Evolutionary conservation across 2,888 invertebrate genomes (phyloP).

Genomic region (Aporophyla nigra): DNA sequence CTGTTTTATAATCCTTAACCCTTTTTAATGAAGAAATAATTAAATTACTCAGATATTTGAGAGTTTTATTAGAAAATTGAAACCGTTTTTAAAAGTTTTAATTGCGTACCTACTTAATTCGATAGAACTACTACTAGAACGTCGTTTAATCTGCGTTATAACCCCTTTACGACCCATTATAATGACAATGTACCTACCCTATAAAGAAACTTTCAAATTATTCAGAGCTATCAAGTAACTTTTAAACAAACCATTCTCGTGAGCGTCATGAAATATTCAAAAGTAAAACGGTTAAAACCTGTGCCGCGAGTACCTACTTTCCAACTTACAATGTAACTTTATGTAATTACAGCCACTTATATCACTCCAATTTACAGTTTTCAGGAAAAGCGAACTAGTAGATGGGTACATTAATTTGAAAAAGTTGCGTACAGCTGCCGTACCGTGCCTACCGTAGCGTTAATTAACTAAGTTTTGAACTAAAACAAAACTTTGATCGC

Average conservation of each 20-base stretch:
- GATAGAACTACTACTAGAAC: conserved; percentile 7
- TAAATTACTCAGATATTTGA: conserved; percentile 9
- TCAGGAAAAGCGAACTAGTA: not conserved
- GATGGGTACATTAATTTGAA: conserved; percentile 8
- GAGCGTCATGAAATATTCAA: conserved; percentile 36
- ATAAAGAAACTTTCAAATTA: conserved; percentile 32
- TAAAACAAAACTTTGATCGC: conserved; percentile 40
- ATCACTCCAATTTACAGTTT: conserved; percentile 14
- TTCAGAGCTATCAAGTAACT: conserved; percentile 23
- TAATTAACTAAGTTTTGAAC: conserved; percentile 40
- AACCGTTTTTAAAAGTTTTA: conserved; percentile 9
- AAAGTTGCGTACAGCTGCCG: not conserved
- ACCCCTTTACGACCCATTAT: not conserved
- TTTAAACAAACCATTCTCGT: conserved; percentile 23
- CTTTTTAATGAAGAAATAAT: conserved; percentile 28
- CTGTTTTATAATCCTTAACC: conserved; percentile 10
- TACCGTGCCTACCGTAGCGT: not conserved
- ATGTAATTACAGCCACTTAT: conserved; percentile 18
- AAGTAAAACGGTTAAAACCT: conserved; percentile 21
- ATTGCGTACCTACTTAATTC: not conserved
- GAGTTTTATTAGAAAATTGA: not conserved
- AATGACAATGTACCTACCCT: conserved; percentile 3
- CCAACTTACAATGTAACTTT: conserved; percentile 19
- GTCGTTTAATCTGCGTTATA: not conserved
- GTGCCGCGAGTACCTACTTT: not conserved